Evolutionary conservation across 2,888 invertebrate species (phyloP).

Genomic region (Hecatera dysodea): DNA sequence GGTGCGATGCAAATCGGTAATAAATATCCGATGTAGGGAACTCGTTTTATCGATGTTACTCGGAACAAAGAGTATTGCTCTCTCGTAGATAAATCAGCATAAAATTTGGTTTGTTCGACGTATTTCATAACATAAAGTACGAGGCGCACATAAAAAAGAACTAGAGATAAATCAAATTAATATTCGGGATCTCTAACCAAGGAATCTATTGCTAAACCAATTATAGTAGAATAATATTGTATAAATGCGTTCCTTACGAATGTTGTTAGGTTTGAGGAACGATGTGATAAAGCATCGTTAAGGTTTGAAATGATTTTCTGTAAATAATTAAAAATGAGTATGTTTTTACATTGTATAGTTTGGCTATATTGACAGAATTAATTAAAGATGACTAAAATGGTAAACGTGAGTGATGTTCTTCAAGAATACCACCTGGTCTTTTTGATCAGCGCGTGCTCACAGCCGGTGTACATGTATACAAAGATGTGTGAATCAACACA

Average conservation of each 20-base stretch:
- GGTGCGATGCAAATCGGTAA: constrained; percentile 65
- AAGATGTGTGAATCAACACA: no score
- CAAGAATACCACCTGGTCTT: no score
- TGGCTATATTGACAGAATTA: no score
- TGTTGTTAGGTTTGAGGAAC: background rate
- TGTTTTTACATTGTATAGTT: no score
- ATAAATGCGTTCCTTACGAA: background rate
- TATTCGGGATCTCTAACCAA: background rate
- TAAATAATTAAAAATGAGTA: background rate
- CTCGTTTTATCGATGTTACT: constrained; percentile 55
- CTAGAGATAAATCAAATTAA: constrained; percentile 3
- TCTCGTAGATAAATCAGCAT: constrained; percentile 56
- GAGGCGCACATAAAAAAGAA: background rate
- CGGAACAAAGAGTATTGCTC: constrained; percentile 56
- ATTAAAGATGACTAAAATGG: no score
- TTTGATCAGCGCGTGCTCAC: no score
- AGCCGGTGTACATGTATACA: no score
- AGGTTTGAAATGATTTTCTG: background rate
- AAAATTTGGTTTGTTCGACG: constrained; percentile 36
- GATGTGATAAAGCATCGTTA: background rate
- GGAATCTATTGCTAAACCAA: background rate
- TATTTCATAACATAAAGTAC: constrained; percentile 16
- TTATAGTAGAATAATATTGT: background rate
- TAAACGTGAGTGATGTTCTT: no score
- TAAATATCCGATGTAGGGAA: constrained; percentile 68